A percentile compares a stretch with the other conserved stretches of the same genome.
phyloP scores from a whole-genome alignment of 2,888 invertebrate species.

The Agrochola lychnidis region DNA sequence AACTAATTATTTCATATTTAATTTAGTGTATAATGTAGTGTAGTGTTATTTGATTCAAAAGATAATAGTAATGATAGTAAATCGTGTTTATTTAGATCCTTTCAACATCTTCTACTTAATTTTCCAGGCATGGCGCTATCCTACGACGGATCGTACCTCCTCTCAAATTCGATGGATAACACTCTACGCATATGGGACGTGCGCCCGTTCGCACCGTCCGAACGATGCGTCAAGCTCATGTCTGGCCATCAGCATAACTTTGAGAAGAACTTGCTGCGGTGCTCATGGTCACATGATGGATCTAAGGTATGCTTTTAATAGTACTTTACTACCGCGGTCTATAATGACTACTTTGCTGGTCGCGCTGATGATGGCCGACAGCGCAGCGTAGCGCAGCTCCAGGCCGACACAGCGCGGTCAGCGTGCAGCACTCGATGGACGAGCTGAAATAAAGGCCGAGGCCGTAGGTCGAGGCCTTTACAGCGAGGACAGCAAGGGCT shows the following conservation, averaged over 20 bases:
- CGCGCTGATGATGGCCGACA: no score
- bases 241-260: constrained; percentile 99
- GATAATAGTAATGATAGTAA: neutral
- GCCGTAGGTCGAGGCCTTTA: no score
- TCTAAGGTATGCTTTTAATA: constrained; percentile 91
- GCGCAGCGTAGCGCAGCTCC: no score
- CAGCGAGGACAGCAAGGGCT: no score
- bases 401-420: no score
- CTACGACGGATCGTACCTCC: constrained; percentile 96
- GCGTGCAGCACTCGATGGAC: no score
- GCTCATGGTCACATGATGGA: constrained; percentile 98
- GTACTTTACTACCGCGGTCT: no score
- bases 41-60: neutral
- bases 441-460: no score
- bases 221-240: constrained; percentile 97
- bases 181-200: constrained; percentile 99
- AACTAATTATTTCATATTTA: no score
- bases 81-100: neutral
- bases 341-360: no score
- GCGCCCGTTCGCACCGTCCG: constrained; percentile 97
- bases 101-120: neutral
- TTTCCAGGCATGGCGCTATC: constrained; percentile 93
- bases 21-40: no score
- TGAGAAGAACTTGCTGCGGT: constrained; percentile 98
- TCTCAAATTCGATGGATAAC: constrained; percentile 99